Base-by-base conservation (phyloP, 1,140 invertebrate genomes). In the Muscidifurax raptorellus region DNA sequence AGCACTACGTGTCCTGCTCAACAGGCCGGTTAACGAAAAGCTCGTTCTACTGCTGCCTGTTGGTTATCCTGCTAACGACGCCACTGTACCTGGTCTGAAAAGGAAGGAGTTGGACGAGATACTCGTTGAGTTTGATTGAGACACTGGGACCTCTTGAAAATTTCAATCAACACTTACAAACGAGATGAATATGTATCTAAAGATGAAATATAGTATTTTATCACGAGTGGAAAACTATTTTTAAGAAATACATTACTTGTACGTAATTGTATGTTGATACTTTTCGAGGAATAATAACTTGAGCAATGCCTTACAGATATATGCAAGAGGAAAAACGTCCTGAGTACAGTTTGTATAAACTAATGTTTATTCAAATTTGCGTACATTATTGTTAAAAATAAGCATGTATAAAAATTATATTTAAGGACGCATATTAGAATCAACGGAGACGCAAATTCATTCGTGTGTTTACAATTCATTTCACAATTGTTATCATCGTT, bases 1-100 rank as follows among this genome's bases (percentile, higher is more conserved):
- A 5, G 95, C 96, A 7, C 92, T 98, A 6, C 92, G 97, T 59
- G 90, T 93, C 32, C 92, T 98, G 22, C 94, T 98, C 0, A 92
- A 93, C 59, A 94, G 97, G 82, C 97, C 97, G 0, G 81, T 87
- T 0, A 96, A 96, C 89, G 97, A 98, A 91, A 97, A 97, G 88
- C 92, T 98, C 12, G 94, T 96, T 5, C 92, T 98, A 0, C 93
- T 98, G 4, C 91, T 98, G 44, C 97, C 98, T 0, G 95, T 98
- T 3, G 97, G 97, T 0, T 97, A 96, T 93, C 96, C 97, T 0
- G 94, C 96, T 10, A 87, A 94, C n/a, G 94, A 96, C 47, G 96
- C 96, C 81, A 95, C 94, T 2, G 96, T 98, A 10, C 98, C 98
- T 0, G 95, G 96, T 86, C 93, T 98, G 13, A 87, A 94, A 30